Evolutionary conservation across 2,888 invertebrate species (phyloP).

Genomic region (Perizoma flavofasciatum): DNA sequence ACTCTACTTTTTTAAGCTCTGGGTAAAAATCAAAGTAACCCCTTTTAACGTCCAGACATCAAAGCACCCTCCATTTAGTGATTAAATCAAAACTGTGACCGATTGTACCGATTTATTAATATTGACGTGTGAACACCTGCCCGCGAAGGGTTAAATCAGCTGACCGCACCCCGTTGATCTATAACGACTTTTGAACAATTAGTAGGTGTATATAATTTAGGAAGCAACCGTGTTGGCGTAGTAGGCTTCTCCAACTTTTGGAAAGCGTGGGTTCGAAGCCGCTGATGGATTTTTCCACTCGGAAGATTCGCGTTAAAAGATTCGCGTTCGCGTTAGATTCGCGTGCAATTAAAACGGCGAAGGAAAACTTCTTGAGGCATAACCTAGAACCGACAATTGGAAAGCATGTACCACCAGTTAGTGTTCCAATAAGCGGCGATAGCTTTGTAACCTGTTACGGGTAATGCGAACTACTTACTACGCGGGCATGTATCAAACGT

Average conservation of each 20-base stretch:
- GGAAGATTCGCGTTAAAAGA: too few species aligned
- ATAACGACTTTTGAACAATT: slow-evolving; percentile 9
- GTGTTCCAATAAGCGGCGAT: too few species aligned
- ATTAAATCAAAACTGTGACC: slow-evolving; percentile 42
- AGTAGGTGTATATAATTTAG: not conserved
- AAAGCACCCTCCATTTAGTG: slow-evolving; percentile 22
- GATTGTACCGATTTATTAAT: slow-evolving; percentile 53
- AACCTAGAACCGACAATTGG: too few species aligned
- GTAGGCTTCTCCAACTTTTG: too few species aligned
- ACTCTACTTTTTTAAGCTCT: not conserved
- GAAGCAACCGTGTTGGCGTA: not conserved
- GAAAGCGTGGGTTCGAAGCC: too few species aligned
- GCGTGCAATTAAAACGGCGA: too few species aligned
- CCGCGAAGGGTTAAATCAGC: slow-evolving; percentile 40
- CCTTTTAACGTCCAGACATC: slow-evolving; percentile 10
- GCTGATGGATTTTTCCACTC: not conserved
- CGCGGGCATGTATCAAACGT: too few species aligned
- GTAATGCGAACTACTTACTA: too few species aligned
- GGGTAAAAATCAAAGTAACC: not conserved
- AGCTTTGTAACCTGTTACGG: too few species aligned
- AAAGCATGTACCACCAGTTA: too few species aligned
- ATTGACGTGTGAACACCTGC: slow-evolving; percentile 56
- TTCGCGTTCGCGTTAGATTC: too few species aligned
- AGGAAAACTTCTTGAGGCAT: too few species aligned
- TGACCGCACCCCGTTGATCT: slow-evolving; percentile 31